Conservation (phyloP, 2,888 invertebrate species). For the Saturnia pavonia region DNA sequence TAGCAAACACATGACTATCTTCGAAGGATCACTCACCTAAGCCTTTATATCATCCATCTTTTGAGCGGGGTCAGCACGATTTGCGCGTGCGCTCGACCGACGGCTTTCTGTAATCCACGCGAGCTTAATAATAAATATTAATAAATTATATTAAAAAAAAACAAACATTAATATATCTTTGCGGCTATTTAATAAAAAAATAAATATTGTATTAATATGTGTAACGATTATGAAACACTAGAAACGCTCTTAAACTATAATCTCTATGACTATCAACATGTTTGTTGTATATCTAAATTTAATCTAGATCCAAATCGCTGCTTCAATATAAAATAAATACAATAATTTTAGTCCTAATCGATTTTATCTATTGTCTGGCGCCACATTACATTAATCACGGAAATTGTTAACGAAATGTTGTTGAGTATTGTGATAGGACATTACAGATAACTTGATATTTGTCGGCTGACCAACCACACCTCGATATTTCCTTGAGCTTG, state of each 20-base stretch:
- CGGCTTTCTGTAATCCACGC: no score
- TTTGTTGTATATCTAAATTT: background rate
- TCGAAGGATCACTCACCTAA: no score
- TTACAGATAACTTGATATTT: conserved; percentile 1
- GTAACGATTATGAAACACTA: background rate
- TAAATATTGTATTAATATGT: no score
- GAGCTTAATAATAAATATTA: no score
- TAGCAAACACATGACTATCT: no score
- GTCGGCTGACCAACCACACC: background rate
- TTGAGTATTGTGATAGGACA: background rate
- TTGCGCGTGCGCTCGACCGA: no score
- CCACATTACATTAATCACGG: conserved; percentile 11
- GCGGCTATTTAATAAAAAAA: no score
- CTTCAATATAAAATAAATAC: conserved; percentile 5
- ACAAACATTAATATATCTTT: no score
- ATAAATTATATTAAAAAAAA: no score
- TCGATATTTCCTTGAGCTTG: background rate
- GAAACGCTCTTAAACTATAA: background rate
- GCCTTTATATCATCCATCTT: no score
- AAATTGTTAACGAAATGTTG: conserved; percentile 9
- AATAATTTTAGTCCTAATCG: conserved; percentile 1
- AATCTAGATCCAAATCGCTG: conserved; percentile 2
- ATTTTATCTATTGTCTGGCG: conserved; percentile 12
- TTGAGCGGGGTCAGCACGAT: no score
- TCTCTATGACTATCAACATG: conserved; percentile 8